These are phyloP conservation scores for Rhincodon typus DNA, from an alignment of 2,797 vertebrate genomes.

Conservation along the genomic window DNA sequence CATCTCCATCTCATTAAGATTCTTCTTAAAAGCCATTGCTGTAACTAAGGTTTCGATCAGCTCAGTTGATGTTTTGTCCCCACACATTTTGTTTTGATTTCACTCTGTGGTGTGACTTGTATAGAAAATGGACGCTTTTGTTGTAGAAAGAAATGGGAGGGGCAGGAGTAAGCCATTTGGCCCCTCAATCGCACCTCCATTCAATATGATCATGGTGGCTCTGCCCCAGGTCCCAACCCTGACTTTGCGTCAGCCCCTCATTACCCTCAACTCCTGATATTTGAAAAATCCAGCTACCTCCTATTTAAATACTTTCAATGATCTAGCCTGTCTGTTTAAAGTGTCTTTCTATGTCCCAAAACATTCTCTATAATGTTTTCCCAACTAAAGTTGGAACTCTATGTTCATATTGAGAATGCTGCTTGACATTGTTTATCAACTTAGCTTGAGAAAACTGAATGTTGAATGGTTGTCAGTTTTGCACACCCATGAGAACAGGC, in stretches of 20 bases:
- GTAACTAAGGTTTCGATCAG: neutral
- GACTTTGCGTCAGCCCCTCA: no score
- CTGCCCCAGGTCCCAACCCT: no score
- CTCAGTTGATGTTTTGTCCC: neutral
- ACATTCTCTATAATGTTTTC: neutral
- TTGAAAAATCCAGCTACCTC: no score
- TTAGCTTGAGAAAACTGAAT: neutral
- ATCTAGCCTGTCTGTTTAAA: no score
- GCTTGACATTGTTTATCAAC: neutral
- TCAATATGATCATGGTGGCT: no score
- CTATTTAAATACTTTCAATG: no score
- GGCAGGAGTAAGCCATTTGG: no score
- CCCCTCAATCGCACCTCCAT: no score
- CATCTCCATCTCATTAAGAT: neutral
- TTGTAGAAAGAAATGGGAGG: neutral
- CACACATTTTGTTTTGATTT: neutral
- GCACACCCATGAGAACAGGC: neutral
- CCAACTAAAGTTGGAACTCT: neutral
- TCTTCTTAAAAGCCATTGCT: neutral
- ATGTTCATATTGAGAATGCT: neutral
- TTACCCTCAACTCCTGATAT: no score
- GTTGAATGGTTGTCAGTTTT: neutral
- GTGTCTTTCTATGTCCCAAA: no score
- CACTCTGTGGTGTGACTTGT: neutral
- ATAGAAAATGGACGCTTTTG: neutral